phyloP scores from a whole-genome alignment of 2,797 vertebrate species.

The Melopsittacus undulatus region DNA sequence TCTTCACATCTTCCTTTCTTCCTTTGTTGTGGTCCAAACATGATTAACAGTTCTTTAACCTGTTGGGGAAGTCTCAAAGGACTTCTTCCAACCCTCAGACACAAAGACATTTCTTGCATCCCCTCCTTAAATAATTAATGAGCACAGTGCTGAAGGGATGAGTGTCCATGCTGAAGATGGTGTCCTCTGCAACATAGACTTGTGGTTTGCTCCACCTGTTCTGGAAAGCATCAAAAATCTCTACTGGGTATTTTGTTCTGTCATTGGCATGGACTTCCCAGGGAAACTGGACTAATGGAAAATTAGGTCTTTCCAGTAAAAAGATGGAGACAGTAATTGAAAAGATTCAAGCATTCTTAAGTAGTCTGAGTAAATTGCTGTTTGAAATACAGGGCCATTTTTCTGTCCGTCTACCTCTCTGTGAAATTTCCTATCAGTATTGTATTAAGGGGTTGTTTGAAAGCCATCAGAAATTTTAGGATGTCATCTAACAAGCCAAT shows the following conservation, averaged over 20 bases:
- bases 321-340: not conserved
- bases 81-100: not conserved
- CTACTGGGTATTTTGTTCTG: not conserved
- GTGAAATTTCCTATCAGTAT: not conserved
- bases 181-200: not conserved
- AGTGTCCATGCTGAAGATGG: not conserved
- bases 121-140: not conserved
- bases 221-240: not conserved
- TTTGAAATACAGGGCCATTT: not conserved
- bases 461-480: not conserved
- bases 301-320: not conserved
- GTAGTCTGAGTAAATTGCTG: not conserved
- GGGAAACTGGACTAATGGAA: not conserved
- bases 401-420: not conserved
- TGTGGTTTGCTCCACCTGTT: accelerated
- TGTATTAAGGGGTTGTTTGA: not conserved
- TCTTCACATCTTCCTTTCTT: not conserved
- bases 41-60: not conserved
- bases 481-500: not conserved
- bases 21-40: not conserved
- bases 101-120: not conserved
- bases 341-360: not conserved
- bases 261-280: not conserved
- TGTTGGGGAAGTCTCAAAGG: not conserved
- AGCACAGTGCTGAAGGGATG: not conserved